Evolutionary conservation across 2,797 vertebrate genomes (phyloP).

Genomic region (Myripristis murdjan): DNA sequence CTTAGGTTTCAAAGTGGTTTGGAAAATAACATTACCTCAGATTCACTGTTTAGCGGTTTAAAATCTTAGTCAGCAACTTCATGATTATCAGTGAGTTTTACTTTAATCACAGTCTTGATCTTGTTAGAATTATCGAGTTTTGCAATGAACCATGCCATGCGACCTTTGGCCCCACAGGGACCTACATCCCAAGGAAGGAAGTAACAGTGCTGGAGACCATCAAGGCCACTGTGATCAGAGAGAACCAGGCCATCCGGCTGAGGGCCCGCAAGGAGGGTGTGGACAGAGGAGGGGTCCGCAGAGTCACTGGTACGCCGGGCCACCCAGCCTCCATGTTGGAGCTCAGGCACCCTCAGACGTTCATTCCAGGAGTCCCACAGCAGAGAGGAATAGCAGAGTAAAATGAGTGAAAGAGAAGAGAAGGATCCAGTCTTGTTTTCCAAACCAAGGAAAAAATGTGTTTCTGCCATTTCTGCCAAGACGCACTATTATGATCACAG

Average conservation of each 20-base stretch:
- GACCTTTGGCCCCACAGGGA: slow-evolving; percentile 79
- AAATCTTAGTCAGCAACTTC: too few species aligned
- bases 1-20: too few species aligned
- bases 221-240: slow-evolving; percentile 90
- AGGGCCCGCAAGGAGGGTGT: slow-evolving; percentile 91
- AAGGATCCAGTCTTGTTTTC: neutral
- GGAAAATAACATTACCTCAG: too few species aligned
- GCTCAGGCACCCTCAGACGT: too few species aligned
- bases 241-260: slow-evolving; percentile 93
- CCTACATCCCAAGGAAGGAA: slow-evolving; percentile 93
- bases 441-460: neutral
- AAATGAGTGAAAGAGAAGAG: neutral
- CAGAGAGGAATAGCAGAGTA: too few species aligned
- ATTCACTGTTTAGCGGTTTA: too few species aligned
- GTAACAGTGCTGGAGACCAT: slow-evolving; percentile 90
- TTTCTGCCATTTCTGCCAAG: too few species aligned
- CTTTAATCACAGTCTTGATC: neutral
- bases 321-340: neutral
- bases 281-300: slow-evolving; percentile 84
- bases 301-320: slow-evolving; percentile 88
- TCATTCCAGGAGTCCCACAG: too few species aligned
- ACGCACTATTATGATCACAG: too few species aligned
- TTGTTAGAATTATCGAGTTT: neutral
- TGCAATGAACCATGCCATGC: neutral
- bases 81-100: neutral